Base-by-base conservation (phyloP, 2,888 invertebrate species). In the Euclidia mi region DNA sequence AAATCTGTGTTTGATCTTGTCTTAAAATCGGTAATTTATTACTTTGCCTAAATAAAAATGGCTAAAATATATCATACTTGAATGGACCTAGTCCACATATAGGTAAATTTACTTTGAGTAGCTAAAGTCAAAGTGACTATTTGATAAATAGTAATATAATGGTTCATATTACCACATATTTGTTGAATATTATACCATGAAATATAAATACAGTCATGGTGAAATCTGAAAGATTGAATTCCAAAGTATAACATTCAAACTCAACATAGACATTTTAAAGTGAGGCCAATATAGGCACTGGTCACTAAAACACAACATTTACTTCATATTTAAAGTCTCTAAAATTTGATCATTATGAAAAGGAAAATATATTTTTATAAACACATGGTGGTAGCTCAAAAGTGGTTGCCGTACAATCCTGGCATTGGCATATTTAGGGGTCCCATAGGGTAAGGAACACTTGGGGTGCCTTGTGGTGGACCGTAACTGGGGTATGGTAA, bases 381-480 rank as follows among this genome's bases (percentile, higher is more conserved):
- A 66, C 52, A 53, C 37, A 25, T 25, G 20, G 7, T 25, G 7
- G 20, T 25, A 50, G 28, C 56, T 90, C 67, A 94, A 76, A 94
- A 94, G 70, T 94, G 94, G 56, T 90, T 93, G 38, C 92, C 90
- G 65, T 85, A 94, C 87, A 94, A 88, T 51, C 95, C 95, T 4
- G 97, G 97, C 96, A 97, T 96, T 9, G 97, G 97, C 97, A 97
- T 97, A 68, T 95, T 95, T 56, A 97, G 88, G 0, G 96, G 96
- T n/a, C 96, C 97, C 52, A 96, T 92, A 0, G 97, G 97, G 84
- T 97, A 97, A 70, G 97, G 97, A 73, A 96, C 94, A 41, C 89
- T 92, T 29, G 97, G 96, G 56, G 95, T 92, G 61, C 94, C 95
- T 79, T 95, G 96, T 10, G 84, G 82, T 0, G 82, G 78, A 1